These are phyloP conservation scores for Malthinus seriepunctatus DNA, from an alignment of 2,888 invertebrate species.

Conservation along the genomic window DNA sequence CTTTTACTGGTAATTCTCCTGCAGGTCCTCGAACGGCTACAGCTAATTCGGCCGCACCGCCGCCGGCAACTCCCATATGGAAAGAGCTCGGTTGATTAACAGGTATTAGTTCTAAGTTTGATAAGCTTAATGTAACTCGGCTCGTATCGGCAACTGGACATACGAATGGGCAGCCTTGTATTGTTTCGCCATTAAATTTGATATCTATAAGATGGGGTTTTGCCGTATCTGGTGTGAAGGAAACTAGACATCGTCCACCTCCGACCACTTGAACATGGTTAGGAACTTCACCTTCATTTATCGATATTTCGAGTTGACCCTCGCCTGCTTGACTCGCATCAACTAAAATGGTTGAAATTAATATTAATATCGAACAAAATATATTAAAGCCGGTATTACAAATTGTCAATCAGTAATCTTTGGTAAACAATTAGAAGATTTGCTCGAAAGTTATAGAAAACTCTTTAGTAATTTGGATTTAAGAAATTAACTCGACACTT, in stretches of 20 bases:
- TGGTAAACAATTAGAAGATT: no score
- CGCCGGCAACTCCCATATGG: constrained; percentile 76
- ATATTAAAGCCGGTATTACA: background rate
- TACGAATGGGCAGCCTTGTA: constrained; percentile 87
- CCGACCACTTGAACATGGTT: constrained; percentile 97
- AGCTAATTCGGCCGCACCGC: constrained; percentile 80
- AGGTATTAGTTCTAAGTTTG: constrained; percentile 81
- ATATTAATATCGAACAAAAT: background rate
- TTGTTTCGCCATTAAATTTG: constrained; percentile 94
- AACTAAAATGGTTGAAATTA: constrained; percentile 64
- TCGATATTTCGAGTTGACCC: constrained; percentile 98
- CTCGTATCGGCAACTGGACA: constrained; percentile 83
- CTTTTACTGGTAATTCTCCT: constrained; percentile 84
- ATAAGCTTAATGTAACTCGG: constrained; percentile 71
- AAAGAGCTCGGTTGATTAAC: constrained; percentile 80
- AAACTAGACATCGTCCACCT: constrained; percentile 91
- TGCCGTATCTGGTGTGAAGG: constrained; percentile 90
- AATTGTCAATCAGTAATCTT: no score
- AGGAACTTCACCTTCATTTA: constrained; percentile 98
- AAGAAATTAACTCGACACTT: no score
- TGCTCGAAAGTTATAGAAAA: no score
- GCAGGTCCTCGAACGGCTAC: constrained; percentile 88
- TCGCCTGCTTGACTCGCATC: constrained; percentile 98
- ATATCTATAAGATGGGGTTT: constrained; percentile 93
- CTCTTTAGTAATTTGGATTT: no score